Evolutionary conservation across 2,113 vertebrate species (phyloP).

Genomic region (Candoia aspera): DNA sequence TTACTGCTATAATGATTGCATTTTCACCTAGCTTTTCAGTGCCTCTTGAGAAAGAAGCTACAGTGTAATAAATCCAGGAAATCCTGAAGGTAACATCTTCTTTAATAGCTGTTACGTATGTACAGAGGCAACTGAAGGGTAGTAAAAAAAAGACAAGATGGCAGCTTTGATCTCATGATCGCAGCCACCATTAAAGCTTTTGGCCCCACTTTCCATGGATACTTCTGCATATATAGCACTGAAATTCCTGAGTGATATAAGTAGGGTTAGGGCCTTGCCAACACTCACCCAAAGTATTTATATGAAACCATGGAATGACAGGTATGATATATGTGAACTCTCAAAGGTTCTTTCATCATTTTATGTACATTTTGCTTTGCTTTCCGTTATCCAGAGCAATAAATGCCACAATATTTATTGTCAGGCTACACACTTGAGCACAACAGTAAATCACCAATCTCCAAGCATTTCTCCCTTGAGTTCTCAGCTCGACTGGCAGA

Average conservation of each 20-base stretch:
- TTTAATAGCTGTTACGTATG: background rate
- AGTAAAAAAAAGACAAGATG: too few species aligned
- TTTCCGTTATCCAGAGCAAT: background rate
- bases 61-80: slow-evolving; percentile 35
- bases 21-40: slow-evolving; percentile 37
- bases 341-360: slow-evolving; percentile 53
- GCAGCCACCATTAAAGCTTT: too few species aligned
- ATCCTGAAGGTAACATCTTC: slow-evolving; percentile 38
- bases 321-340: slow-evolving; percentile 56
- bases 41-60: fast-evolving
- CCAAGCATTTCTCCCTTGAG: background rate
- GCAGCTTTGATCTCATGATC: too few species aligned
- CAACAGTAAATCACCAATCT: background rate
- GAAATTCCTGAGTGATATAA: slow-evolving; percentile 41
- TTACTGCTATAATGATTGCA: slow-evolving; percentile 20
- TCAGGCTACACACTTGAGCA: too few species aligned
- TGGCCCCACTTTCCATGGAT: too few species aligned
- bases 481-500: background rate
- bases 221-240: slow-evolving; percentile 14
- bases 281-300: background rate
- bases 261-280: slow-evolving; percentile 38
- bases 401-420: too few species aligned
- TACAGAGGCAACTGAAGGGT: too few species aligned
- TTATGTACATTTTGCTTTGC: slow-evolving; percentile 35
- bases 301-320: slow-evolving; percentile 33